Percentiles rank a stretch among this genome's conserved stretches.
Evolutionary conservation across 1,140 invertebrate genomes (phyloP).

Genomic region (Diabrotica virgifera): DNA sequence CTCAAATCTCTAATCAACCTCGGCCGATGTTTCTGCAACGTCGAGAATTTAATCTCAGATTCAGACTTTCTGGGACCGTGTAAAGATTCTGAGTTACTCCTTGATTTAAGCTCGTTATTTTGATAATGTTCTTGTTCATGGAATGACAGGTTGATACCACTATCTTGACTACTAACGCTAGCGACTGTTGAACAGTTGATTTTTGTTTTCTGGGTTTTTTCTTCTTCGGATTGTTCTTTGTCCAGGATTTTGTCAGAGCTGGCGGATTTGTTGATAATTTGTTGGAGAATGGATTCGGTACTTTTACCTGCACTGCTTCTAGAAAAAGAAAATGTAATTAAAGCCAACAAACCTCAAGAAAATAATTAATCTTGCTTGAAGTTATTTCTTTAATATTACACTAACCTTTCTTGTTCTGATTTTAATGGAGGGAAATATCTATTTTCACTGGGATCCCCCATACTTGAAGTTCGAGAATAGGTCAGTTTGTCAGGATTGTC

Average conservation of each 20-base stretch:
- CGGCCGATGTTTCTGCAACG: conserved; percentile 37
- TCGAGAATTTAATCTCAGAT: conserved; percentile 37
- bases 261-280: conserved; percentile 38
- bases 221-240: conserved; percentile 27
- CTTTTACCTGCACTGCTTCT: conserved; percentile 37
- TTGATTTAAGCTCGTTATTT: conserved; percentile 31
- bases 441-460: conserved; percentile 23
- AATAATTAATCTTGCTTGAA: neutral
- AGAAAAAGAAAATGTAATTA: neutral
- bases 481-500: conserved; percentile 44
- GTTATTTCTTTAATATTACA: no score
- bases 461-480: conserved; percentile 39
- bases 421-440: conserved; percentile 8
- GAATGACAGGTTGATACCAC: conserved; percentile 71
- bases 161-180: conserved; percentile 68
- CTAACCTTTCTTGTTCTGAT: conserved; percentile 2
- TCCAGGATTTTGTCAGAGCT: conserved; percentile 32
- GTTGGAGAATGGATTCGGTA: conserved; percentile 39
- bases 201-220: conserved; percentile 34
- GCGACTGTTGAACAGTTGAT: conserved; percentile 39
- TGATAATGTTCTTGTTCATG: conserved; percentile 60
- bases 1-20: conserved; percentile 29
- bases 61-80: conserved; percentile 30
- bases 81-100: conserved; percentile 41
- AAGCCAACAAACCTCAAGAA: neutral